Evolutionary conservation across 2,888 invertebrate genomes (phyloP).

Genomic region (Cheilosia grossa): DNA sequence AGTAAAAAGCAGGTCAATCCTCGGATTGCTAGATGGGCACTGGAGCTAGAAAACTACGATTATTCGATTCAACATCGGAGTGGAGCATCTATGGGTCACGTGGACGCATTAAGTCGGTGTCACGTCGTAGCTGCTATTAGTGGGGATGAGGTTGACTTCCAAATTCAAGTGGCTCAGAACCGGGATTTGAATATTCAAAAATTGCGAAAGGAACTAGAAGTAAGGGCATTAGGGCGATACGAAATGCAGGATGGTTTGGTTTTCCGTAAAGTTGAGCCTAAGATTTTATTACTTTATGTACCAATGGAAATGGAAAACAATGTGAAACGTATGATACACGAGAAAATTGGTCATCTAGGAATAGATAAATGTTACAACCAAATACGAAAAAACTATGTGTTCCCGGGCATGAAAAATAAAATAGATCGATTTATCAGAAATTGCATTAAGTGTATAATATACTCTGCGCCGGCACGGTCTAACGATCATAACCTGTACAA

Average conservation of each 20-base stretch:
- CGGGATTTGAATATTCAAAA: background rate
- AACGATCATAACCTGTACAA: conserved; percentile 29
- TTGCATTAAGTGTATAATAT: conserved; percentile 43
- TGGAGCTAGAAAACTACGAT: conserved; percentile 15
- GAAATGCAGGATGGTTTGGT: background rate
- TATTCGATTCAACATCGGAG: conserved; percentile 13
- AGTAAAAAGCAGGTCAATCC: conserved; percentile 21
- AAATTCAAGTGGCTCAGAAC: conserved; percentile 12
- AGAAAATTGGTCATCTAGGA: background rate
- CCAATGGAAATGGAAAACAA: conserved; percentile 13
- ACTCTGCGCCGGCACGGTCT: conserved; percentile 25
- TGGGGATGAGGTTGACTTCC: conserved; percentile 1
- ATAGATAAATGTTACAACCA: too few relatives aligned
- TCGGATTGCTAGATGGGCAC: conserved; percentile 1
- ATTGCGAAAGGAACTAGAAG: background rate
- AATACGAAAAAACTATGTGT: too few relatives aligned
- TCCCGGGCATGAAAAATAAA: background rate
- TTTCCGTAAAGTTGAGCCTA: background rate
- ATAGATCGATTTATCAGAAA: conserved; percentile 25
- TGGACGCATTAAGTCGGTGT: conserved; percentile 18
- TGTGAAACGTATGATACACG: conserved; percentile 7
- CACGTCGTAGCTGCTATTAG: background rate
- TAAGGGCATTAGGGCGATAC: background rate
- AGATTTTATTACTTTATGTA: background rate
- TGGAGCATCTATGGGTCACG: conserved; percentile 11